Percentiles rank a stretch among this genome's conserved stretches.
These are phyloP conservation scores for Cheirogaleus major DNA, from an alignment of 2,797 vertebrate species.

Conservation along the genomic window DNA sequence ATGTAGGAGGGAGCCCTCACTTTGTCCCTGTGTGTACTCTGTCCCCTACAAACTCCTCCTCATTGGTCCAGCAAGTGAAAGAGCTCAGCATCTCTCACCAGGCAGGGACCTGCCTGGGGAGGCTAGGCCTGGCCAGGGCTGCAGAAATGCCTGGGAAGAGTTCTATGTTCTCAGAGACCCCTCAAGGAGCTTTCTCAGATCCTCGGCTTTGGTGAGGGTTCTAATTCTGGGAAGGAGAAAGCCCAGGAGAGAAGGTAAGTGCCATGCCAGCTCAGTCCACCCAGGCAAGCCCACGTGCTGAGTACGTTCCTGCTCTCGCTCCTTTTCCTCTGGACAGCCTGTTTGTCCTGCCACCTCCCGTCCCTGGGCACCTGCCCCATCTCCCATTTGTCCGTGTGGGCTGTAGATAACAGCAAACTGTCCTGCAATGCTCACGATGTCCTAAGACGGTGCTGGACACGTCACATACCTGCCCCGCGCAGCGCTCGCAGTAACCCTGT, in stretches of 20 bases:
- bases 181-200: neutral
- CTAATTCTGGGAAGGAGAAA: neutral
- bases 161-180: neutral
- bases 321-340: no score
- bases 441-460: accelerated
- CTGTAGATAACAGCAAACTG: neutral
- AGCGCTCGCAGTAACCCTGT: neutral
- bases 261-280: accelerated
- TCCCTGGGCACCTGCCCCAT: neutral
- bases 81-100: no score
- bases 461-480: neutral
- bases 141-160: neutral
- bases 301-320: neutral
- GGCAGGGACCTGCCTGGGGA: neutral
- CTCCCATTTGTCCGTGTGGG: accelerated
- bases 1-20: no score
- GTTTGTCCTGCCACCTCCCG: neutral
- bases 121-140: neutral
- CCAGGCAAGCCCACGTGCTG: no score
- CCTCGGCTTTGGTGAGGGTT: neutral
- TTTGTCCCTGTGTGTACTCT: neutral
- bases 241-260: neutral
- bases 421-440: no score
- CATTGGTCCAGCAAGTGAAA: neutral
- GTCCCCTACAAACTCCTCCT: neutral